Percentiles rank a stretch among this genome's conserved stretches.
Evolutionary conservation across 2,113 vertebrate genomes (phyloP).

Genomic region (Osmerus eperlanus): DNA sequence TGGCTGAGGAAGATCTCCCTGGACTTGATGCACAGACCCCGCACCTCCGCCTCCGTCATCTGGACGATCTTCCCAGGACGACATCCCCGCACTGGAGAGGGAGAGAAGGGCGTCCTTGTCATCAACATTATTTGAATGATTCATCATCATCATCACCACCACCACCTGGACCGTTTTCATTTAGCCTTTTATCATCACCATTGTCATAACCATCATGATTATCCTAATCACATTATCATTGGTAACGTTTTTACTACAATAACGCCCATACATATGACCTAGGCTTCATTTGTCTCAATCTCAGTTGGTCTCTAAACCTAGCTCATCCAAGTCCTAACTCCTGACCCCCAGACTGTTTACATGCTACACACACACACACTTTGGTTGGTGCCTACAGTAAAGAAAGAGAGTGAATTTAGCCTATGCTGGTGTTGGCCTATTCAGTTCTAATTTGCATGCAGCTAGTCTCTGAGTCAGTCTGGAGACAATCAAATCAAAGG

Average conservation of each 20-base stretch:
- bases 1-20: slow-evolving; percentile 72
- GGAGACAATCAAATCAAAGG: slow-evolving; percentile 17
- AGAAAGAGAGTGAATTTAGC: too few relatives aligned
- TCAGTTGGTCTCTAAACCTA: too few relatives aligned
- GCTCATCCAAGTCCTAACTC: too few relatives aligned
- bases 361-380: too few relatives aligned
- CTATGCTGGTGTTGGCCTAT: too few relatives aligned
- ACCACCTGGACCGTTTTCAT: background rate
- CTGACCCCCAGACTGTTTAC: too few relatives aligned
- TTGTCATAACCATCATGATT: background rate
- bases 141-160: background rate
- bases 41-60: slow-evolving; percentile 62
- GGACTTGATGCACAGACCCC: slow-evolving; percentile 71
- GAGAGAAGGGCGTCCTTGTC: slow-evolving; percentile 16
- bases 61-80: slow-evolving; percentile 70
- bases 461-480: background rate
- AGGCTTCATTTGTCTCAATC: too few relatives aligned
- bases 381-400: too few relatives aligned
- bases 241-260: background rate
- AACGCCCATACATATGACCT: background rate
- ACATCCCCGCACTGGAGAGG: slow-evolving; percentile 63
- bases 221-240: background rate
- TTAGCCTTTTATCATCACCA: background rate
- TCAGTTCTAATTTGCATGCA: too few relatives aligned
- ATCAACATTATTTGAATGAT: background rate